Percentiles rank a stretch among this genome's conserved stretches.
Conservation (phyloP, 2,113 vertebrate genomes). For the Clarias macrocephalus region DNA sequence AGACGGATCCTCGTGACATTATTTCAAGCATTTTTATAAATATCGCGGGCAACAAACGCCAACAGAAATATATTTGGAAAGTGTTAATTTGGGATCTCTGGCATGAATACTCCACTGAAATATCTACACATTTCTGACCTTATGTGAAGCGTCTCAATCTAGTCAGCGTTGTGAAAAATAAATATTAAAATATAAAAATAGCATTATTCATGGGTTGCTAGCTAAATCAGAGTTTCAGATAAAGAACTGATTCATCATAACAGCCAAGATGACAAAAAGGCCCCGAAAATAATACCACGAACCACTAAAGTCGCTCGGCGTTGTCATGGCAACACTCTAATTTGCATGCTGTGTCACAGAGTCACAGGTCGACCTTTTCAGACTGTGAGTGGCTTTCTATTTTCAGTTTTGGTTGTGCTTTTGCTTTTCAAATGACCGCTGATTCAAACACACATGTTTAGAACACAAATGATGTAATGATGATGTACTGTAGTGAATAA, state of each 20-base stretch:
- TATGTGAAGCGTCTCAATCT: not conserved
- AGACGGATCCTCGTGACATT: not conserved
- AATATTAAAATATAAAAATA: not conserved
- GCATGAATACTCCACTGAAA: not conserved
- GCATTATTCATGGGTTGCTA: not conserved
- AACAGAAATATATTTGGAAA: not conserved
- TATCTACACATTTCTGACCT: not conserved
- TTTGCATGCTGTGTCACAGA: slow-evolving; percentile 17
- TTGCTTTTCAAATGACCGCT: not conserved
- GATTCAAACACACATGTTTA: not conserved
- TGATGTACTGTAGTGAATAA: not conserved
- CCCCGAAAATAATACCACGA: slow-evolving; percentile 45
- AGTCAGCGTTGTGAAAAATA: not conserved
- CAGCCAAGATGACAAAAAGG: slow-evolving; percentile 44
- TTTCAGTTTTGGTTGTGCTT: not conserved
- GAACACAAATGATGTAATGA: not conserved
- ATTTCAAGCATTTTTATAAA: not conserved
- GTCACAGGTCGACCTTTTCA: slow-evolving; percentile 31
- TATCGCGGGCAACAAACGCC: not conserved
- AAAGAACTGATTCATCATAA: slow-evolving; percentile 19
- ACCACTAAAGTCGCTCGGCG: slow-evolving; percentile 43
- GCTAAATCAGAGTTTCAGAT: not conserved
- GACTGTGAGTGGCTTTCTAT: not conserved
- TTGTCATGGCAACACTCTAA: slow-evolving; percentile 37
- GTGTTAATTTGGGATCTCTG: not conserved